Evolutionary conservation across 64 coral and sea anemone genomes (phyloP).

Genomic region (Trachythela sp.): DNA sequence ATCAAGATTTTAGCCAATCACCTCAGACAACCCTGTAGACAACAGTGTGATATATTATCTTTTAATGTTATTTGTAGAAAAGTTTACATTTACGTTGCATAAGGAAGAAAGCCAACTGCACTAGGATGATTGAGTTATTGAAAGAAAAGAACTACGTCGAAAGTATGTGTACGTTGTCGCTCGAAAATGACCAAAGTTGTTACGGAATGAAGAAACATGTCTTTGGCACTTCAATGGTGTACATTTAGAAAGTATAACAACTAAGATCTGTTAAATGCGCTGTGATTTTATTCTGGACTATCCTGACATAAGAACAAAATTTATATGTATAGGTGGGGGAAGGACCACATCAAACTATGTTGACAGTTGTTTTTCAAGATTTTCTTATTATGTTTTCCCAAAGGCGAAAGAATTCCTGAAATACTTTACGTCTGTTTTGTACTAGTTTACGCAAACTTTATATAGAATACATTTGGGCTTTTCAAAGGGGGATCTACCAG

Average conservation of each 20-base stretch:
- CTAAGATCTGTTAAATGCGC: not conserved
- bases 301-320: not conserved
- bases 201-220: not conserved
- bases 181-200: not conserved
- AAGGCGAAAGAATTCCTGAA: not conserved
- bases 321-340: not conserved
- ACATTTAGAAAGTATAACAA: not conserved
- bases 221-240: not conserved
- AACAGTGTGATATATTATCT: no score
- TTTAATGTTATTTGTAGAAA: conserved; percentile 30
- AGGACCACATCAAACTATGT: not conserved
- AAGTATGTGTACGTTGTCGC: not conserved
- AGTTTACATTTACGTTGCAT: conserved; percentile 78
- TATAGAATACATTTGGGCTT: no score
- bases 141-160: not conserved
- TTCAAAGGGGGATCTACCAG: no score
- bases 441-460: no score
- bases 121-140: not conserved
- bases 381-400: not conserved
- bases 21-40: no score
- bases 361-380: not conserved
- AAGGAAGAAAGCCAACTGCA: not conserved
- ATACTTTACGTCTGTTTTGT: no score
- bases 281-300: not conserved
- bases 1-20: no score